Evolutionary conservation across 2,797 vertebrate species (phyloP).

Genomic region (Lacerta agilis): DNA sequence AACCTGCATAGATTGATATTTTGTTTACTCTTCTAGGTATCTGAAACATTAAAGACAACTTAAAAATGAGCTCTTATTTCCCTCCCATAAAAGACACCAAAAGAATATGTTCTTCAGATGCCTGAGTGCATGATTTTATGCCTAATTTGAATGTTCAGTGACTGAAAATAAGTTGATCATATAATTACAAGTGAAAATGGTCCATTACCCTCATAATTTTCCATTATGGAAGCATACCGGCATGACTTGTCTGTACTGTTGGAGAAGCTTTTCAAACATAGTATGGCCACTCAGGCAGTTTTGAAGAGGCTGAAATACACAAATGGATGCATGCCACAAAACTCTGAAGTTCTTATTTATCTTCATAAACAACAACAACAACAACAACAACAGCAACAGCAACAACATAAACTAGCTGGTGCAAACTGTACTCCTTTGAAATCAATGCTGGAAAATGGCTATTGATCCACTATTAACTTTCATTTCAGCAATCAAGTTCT

Average conservation of each 20-base stretch:
- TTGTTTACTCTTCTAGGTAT: not conserved
- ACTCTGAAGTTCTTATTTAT: not conserved
- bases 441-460: not conserved
- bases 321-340: not conserved
- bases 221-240: not conserved
- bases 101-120: slow-evolving; percentile 1
- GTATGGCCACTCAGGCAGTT: not conserved
- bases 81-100: not conserved
- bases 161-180: slow-evolving; percentile 11
- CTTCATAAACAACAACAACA: not conserved
- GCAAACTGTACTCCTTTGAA: not conserved
- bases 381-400: too few relatives aligned
- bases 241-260: not conserved
- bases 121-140: not conserved
- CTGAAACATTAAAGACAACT: slow-evolving; percentile 12
- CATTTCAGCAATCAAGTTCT: not conserved
- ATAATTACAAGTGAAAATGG: slow-evolving; percentile 13
- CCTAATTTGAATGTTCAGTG: slow-evolving; percentile 26
- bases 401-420: not conserved
- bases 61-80: not conserved
- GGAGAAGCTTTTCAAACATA: not conserved
- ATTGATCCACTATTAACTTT: not conserved
- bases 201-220: not conserved
- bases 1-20: not conserved
- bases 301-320: not conserved